phyloP scores from a whole-genome alignment of 2,113 vertebrate species.

The Otis tarda region DNA sequence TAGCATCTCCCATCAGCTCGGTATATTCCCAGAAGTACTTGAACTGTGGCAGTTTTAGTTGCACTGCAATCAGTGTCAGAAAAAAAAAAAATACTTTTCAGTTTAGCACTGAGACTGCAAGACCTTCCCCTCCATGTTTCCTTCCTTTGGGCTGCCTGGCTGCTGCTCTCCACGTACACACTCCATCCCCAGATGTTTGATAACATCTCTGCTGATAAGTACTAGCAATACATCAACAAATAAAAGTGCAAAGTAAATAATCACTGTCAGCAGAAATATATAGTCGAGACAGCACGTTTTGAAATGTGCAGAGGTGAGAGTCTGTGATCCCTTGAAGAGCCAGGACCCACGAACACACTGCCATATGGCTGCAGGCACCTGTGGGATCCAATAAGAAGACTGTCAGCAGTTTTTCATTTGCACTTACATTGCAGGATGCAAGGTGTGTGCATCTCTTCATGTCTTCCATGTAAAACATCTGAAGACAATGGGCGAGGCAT shows the following conservation, averaged over 20 bases:
- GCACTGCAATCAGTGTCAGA: background rate
- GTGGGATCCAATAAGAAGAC: background rate
- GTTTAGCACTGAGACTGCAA: background rate
- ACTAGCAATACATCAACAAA: slow-evolving; percentile 22
- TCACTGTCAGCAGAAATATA: slow-evolving; percentile 52
- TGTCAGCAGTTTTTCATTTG: slow-evolving; percentile 48
- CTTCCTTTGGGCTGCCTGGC: background rate
- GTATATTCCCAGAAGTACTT: background rate
- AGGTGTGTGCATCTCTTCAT: background rate
- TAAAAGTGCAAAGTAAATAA: slow-evolving; percentile 59
- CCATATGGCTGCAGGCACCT: slow-evolving; percentile 37
- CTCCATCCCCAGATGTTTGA: slow-evolving; percentile 35
- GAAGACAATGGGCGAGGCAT: slow-evolving; percentile 4
- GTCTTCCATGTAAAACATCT: slow-evolving; percentile 16
- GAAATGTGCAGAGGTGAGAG: slow-evolving; percentile 17
- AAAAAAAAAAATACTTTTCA: background rate
- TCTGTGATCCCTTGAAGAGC: slow-evolving; percentile 7
- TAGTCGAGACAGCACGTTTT: background rate
- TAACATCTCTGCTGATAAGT: slow-evolving; percentile 38
- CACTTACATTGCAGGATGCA: background rate
- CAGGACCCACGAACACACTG: background rate
- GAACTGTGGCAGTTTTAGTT: background rate
- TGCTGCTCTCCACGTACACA: background rate
- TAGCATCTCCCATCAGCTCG: background rate
- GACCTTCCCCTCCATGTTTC: background rate